Evolutionary conservation across 1,140 invertebrate species (phyloP).

Genomic region (Drosophila chauvacae): DNA sequence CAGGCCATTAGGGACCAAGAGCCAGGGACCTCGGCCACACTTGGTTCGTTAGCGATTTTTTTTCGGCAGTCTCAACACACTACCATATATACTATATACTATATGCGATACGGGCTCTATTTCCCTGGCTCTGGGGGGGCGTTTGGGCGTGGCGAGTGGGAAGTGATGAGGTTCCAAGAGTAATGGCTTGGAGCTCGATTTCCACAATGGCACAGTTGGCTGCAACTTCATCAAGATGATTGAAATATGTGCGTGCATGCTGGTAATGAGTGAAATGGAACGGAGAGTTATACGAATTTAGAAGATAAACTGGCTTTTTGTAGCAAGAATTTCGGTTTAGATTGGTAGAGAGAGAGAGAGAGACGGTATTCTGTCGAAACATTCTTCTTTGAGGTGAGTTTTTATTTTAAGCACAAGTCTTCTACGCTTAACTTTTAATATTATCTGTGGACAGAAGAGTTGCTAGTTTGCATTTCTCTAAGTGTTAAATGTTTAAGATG

Average conservation of each 20-base stretch:
- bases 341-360: too few relatives aligned
- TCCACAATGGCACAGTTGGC: conserved; percentile 46
- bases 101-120: conserved; percentile 54
- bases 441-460: neutral
- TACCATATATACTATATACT: conserved; percentile 17
- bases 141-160: conserved; percentile 24
- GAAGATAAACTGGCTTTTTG: conserved; percentile 8
- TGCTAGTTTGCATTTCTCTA: too few relatives aligned
- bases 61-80: conserved; percentile 24
- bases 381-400: neutral
- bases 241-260: conserved; percentile 51
- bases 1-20: conserved; percentile 72
- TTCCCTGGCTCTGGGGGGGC: conserved; percentile 16
- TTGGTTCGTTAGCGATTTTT: conserved; percentile 81
- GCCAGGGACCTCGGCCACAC: conserved; percentile 57
- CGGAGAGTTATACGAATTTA: conserved; percentile 19
- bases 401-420: neutral
- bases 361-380: neutral
- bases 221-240: conserved; percentile 52
- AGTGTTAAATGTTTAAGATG: neutral
- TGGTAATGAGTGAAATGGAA: conserved; percentile 33
- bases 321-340: neutral
- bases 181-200: conserved; percentile 44
- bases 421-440: neutral
- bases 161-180: conserved; percentile 34